A percentile compares a stretch with the other conserved stretches of the same genome.
phyloP scores from a whole-genome alignment of 2,888 invertebrate species.

The Parnassius mnemosyne region DNA sequence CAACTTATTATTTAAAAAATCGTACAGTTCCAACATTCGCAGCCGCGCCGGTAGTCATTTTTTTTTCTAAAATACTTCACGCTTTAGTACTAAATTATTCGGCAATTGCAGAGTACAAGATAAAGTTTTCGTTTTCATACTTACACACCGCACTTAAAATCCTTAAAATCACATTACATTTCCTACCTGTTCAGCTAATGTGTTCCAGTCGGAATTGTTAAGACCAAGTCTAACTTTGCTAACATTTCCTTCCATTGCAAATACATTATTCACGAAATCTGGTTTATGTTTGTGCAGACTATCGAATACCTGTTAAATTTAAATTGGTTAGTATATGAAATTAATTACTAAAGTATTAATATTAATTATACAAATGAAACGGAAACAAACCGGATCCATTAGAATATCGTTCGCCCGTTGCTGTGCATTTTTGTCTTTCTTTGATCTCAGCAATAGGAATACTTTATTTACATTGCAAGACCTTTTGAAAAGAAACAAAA shows the following conservation, averaged over 20 bases:
- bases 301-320: conserved; percentile 13
- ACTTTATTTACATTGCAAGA: conserved; percentile 35
- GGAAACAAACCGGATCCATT: conserved; percentile 34
- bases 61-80: no score
- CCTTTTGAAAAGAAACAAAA: conserved; percentile 23
- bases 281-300: conserved; percentile 11
- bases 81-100: no score
- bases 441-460: conserved; percentile 37
- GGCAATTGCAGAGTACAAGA: no score
- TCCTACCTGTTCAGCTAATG: conserved; percentile 17
- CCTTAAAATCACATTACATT: neutral
- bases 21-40: no score
- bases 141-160: neutral
- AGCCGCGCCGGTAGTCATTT: no score
- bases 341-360: no score
- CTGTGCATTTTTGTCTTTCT: conserved; percentile 33
- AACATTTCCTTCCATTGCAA: conserved; percentile 19
- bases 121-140: no score
- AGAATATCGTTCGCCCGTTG: conserved; percentile 34
- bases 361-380: no score
- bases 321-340: neutral
- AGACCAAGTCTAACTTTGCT: conserved; percentile 23
- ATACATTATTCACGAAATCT: conserved; percentile 6
- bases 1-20: no score
- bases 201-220: conserved; percentile 3